Percentiles rank a stretch among this genome's conserved stretches.
Conservation (phyloP, 2,888 invertebrate species). For the Chironomus riparius region DNA sequence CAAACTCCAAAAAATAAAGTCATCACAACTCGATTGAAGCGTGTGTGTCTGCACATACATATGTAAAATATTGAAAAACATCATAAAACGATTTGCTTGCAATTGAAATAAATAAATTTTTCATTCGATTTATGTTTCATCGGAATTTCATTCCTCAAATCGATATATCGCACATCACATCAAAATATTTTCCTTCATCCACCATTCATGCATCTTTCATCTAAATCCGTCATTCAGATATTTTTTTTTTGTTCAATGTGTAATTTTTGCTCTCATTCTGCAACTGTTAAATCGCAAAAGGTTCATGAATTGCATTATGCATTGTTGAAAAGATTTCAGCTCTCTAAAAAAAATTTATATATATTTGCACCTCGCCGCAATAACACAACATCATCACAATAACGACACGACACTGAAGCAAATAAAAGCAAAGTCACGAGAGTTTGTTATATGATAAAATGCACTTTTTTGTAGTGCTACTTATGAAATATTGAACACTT, state of each 20-base stretch:
- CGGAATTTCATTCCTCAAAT: too few species aligned
- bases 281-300: slow-evolving; percentile 6
- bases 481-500: slow-evolving; percentile 4
- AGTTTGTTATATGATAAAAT: neutral
- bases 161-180: too few species aligned
- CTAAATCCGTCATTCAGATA: neutral
- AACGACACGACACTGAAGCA: neutral
- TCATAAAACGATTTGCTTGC: slow-evolving; percentile 11
- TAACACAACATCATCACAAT: neutral
- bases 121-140: neutral
- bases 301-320: slow-evolving; percentile 24
- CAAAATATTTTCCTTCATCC: neutral
- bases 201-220: neutral
- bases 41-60: neutral
- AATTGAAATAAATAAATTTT: slow-evolving; percentile 22
- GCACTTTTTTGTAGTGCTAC: neutral
- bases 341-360: neutral
- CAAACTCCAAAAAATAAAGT: neutral
- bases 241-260: too few species aligned
- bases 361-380: neutral
- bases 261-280: neutral
- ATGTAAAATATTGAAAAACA: slow-evolving; percentile 23
- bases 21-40: neutral
- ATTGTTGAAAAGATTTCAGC: slow-evolving; percentile 16
- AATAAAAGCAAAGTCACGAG: neutral